phyloP scores from a whole-genome alignment of 2,888 invertebrate genomes.

The Chrysomela aeneicollis region DNA sequence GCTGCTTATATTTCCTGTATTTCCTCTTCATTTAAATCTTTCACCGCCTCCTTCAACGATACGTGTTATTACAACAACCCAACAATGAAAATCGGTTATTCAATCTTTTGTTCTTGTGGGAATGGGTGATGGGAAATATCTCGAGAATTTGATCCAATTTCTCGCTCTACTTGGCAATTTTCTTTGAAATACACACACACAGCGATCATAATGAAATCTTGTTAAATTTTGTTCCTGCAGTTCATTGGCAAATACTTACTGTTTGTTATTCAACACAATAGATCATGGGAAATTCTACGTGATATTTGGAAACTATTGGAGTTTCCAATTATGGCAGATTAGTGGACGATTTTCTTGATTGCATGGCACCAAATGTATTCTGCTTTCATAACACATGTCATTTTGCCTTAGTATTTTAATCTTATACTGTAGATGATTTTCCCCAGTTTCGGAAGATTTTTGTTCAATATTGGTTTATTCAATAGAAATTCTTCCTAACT shows the following conservation, averaged over 20 bases:
- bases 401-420: no score
- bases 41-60: constrained; percentile 11
- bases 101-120: constrained; percentile 24
- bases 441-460: no score
- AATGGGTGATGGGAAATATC: constrained; percentile 15
- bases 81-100: constrained; percentile 24
- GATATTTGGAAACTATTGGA: neutral
- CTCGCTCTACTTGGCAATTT: constrained; percentile 20
- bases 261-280: neutral
- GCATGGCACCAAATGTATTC: neutral
- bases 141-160: constrained; percentile 14
- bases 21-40: neutral
- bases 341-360: neutral
- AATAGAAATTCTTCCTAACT: no score
- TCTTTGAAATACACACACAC: constrained; percentile 2
- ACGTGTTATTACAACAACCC: constrained; percentile 18
- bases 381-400: no score
- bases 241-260: neutral
- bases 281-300: neutral
- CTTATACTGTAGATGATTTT: no score
- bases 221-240: neutral
- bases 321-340: neutral
- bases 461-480: no score
- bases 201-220: neutral
- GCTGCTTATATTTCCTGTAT: constrained; percentile 6